Percentiles rank a stretch among this genome's conserved stretches.
Evolutionary conservation across 1,140 invertebrate genomes (phyloP).

Genomic region (Harpegnathos saltator): DNA sequence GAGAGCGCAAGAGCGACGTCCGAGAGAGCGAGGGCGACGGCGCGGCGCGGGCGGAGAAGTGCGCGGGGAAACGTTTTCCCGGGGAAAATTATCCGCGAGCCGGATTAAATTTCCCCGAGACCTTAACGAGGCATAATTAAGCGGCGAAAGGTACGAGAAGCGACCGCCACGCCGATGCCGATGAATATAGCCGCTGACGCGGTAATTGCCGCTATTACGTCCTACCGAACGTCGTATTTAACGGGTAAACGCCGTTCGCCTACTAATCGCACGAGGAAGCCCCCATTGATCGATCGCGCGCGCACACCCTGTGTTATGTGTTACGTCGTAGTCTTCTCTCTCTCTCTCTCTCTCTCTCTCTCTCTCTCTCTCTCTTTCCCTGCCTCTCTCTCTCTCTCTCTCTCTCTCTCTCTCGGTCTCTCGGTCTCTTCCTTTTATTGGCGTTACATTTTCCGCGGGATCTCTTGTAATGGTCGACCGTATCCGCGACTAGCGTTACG

Average conservation of each 20-base stretch:
- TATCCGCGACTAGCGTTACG: constrained; percentile 56
- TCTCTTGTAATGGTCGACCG: constrained; percentile 23
- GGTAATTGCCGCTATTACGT: constrained; percentile 81
- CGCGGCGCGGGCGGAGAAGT: not conserved
- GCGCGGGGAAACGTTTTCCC: constrained; percentile 23
- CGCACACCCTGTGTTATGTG: constrained; percentile 7
- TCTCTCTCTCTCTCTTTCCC: not conserved
- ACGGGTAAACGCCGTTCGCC: constrained; percentile 76
- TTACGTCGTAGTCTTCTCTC: not conserved
- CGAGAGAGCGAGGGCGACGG: not conserved
- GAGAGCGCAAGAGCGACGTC: too few relatives aligned
- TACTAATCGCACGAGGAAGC: constrained; percentile 73
- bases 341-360: not conserved
- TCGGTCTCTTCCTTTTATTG: not conserved
- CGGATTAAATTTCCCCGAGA: constrained; percentile 75
- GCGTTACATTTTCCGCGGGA: constrained; percentile 32
- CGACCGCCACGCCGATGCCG: constrained; percentile 75
- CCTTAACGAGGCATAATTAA: constrained; percentile 82
- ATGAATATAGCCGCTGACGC: constrained; percentile 80
- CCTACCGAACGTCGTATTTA: constrained; percentile 76
- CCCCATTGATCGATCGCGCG: constrained; percentile 64
- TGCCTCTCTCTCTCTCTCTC: not conserved
- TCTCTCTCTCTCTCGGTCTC: too few relatives aligned
- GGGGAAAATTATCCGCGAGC: constrained; percentile 66
- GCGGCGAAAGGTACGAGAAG: constrained; percentile 79